Evolutionary conservation across 2,888 invertebrate genomes (phyloP).

Genomic region (Lepidochrysops patricia): DNA sequence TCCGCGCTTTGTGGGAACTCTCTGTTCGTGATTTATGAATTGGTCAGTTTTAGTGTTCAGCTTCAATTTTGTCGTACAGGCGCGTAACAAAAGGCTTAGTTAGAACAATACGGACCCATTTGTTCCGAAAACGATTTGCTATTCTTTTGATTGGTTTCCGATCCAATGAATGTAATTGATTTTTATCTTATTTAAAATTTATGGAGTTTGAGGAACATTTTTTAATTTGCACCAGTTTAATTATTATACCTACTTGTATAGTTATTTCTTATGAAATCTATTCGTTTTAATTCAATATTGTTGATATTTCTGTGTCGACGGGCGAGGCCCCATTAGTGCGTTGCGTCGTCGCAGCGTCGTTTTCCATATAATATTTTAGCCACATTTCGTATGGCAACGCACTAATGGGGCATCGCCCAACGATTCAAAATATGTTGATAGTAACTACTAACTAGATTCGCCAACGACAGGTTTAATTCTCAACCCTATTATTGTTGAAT

Average conservation of each 20-base stretch:
- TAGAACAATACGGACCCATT: conserved; percentile 66
- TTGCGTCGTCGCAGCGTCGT: no score
- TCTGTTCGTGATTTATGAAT: conserved; percentile 51
- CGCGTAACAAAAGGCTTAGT: conserved; percentile 50
- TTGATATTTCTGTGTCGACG: no score
- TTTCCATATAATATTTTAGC: no score
- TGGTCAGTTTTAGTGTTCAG: conserved; percentile 49
- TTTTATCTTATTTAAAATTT: conserved; percentile 3
- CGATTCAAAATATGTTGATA: no score
- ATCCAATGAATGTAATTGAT: conserved; percentile 24
- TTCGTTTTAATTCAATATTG: no score
- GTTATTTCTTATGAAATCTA: not conserved
- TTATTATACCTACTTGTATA: not conserved
- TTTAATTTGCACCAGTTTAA: not conserved
- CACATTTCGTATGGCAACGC: no score
- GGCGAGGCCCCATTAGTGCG: no score
- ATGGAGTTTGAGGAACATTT: not conserved
- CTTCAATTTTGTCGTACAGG: conserved; percentile 27
- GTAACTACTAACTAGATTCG: no score
- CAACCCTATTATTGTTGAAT: no score
- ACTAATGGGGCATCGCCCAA: no score
- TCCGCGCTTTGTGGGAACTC: conserved; percentile 10
- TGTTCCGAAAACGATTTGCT: conserved; percentile 39
- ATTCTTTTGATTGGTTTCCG: conserved; percentile 57
- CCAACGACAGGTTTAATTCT: no score